Base-by-base conservation (phyloP, 1,140 invertebrate genomes). In the Fopius arisanus region DNA sequence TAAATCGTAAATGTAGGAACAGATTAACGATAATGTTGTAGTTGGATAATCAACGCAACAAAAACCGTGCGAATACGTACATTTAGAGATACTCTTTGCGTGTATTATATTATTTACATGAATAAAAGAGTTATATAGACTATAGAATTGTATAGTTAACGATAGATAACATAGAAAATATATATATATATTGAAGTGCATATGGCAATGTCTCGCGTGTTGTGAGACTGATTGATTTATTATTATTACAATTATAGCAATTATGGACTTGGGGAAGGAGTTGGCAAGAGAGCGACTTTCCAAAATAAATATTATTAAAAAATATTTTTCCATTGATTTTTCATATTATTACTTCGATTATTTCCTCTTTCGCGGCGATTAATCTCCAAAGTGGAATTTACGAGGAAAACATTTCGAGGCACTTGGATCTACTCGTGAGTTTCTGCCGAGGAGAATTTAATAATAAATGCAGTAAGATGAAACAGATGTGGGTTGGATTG, bases 161-260 rank as follows among this genome's bases (percentile, higher is more conserved):
- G 37, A 51, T 59, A 70, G 28, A 62, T 28, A 62, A 19, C 62
- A 59, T 62, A 70, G 41, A 67, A 31, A 33, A 31, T 65, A 62
- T 65, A 66, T 70, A 70, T 54, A 59, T 29, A 70, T 54, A 59
- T 59, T 70, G 12, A 70, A 70, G 63, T 72, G 41, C 63, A 67
- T 31, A 72, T 67, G n/a, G 4, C 26, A 62, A 72, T 48, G 63
- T 72, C 40, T 72, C 26, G 37, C 62, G 16, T 29, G 29, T 72
- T 48, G 62, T 51, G 63, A 66, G 70, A 33, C 62, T 72, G 63
- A 67, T 67, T 72, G 28, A 31, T 31, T 59, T 59, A 59, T 28
- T 59, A 59, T 59, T 59, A 59, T 59, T 26, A 59, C 6, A 28
- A 59, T 59, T 59, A 59, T 59, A 21, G 26, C 26, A 26, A 59